Evolutionary conservation across 2,888 invertebrate genomes (phyloP).

Genomic region (Athalia rosae): DNA sequence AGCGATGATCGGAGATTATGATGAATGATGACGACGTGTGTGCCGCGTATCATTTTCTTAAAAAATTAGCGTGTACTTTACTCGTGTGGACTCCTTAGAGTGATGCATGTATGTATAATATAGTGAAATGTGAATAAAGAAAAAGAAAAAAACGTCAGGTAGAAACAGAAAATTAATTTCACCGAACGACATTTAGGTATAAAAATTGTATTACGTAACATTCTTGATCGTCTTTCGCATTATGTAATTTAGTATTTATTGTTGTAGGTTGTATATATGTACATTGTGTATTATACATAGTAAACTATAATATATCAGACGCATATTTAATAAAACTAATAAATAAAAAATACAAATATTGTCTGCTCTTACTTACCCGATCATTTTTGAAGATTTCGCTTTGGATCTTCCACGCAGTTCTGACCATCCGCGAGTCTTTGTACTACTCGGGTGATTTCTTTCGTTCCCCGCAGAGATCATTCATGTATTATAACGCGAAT

Average conservation of each 20-base stretch:
- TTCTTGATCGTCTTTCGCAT: conserved; percentile 19
- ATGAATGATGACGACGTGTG: no score
- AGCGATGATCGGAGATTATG: no score
- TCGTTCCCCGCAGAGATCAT: conserved; percentile 22
- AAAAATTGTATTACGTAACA: conserved; percentile 11
- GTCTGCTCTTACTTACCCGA: background rate
- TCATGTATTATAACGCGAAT: conserved; percentile 11
- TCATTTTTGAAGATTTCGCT: no score
- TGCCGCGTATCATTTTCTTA: no score
- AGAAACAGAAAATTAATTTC: background rate
- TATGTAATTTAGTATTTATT: conserved; percentile 61
- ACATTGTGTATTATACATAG: conserved; percentile 70
- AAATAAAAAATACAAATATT: conserved; percentile 47
- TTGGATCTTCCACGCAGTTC: no score
- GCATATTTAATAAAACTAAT: conserved; percentile 68
- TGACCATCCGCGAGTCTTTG: conserved; percentile 21
- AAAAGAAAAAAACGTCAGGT: background rate
- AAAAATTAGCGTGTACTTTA: no score
- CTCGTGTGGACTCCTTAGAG: background rate
- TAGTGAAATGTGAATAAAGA: conserved; percentile 6
- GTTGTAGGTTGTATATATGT: conserved; percentile 70
- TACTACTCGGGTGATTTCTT: conserved; percentile 47
- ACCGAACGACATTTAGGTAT: conserved; percentile 19
- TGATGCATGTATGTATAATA: background rate
- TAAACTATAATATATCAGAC: conserved; percentile 65